Evolutionary conservation across 2,888 invertebrate species (phyloP).

Genomic region (Coecobrya sp.): DNA sequence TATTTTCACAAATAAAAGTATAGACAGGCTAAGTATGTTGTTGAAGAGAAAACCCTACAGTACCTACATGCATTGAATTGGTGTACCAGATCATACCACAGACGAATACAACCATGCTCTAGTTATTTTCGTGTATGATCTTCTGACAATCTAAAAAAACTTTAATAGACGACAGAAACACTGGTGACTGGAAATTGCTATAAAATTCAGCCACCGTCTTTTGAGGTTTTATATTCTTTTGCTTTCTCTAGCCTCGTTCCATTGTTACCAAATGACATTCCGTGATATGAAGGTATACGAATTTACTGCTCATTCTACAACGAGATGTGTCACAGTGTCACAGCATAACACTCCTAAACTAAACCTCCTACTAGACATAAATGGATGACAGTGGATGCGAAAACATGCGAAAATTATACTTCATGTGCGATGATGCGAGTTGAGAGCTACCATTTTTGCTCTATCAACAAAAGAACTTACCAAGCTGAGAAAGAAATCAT

Average conservation of each 20-base stretch:
- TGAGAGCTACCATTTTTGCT: neutral
- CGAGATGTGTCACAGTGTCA: neutral
- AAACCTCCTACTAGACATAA: neutral
- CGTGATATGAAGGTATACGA: neutral
- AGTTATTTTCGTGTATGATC: neutral
- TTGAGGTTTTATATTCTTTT: neutral
- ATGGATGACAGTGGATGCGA: neutral
- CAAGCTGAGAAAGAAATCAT: slow-evolving; percentile 18
- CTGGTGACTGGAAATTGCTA: slow-evolving; percentile 21
- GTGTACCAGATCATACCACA: too few relatives aligned
- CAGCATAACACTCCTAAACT: neutral
- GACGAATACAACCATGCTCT: neutral
- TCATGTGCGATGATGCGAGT: slow-evolving; percentile 1
- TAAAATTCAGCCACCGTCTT: slow-evolving; percentile 31
- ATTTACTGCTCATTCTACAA: neutral
- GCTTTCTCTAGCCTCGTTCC: neutral
- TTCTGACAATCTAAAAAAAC: slow-evolving; percentile 2
- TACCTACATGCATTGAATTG: too few relatives aligned
- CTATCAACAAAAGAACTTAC: neutral
- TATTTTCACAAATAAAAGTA: too few relatives aligned
- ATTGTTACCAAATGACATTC: neutral
- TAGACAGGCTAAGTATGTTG: too few relatives aligned
- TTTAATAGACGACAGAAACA: neutral
- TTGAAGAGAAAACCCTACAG: too few relatives aligned
- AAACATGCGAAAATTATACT: slow-evolving; percentile 4